phyloP scores from a whole-genome alignment of 2,113 vertebrate species.

The Phrynosoma platyrhinos region DNA sequence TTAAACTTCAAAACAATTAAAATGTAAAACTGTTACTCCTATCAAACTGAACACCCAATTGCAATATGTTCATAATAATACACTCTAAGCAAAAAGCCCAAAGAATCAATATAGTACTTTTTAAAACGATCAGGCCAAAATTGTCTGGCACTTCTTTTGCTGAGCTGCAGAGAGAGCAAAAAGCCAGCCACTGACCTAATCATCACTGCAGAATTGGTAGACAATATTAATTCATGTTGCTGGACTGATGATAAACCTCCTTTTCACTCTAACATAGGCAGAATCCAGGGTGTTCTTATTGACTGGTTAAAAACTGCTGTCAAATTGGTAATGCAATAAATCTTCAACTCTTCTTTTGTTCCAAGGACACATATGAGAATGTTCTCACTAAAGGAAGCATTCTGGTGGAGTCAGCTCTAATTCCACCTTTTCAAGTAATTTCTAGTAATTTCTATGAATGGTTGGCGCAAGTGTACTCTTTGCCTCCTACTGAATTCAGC shows the following conservation, averaged over 20 bases:
- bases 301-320: constrained; percentile 34
- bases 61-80: constrained; percentile 12
- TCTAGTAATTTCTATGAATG: neutral
- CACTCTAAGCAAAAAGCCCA: neutral
- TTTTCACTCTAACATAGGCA: neutral
- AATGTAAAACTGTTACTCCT: neutral
- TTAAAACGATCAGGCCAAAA: neutral
- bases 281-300: constrained; percentile 8
- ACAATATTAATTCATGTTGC: constrained; percentile 20
- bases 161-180: neutral
- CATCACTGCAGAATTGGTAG: constrained; percentile 17
- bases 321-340: constrained; percentile 23
- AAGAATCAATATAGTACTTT: constrained; percentile 27
- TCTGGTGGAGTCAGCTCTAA: neutral
- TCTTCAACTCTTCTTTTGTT: neutral
- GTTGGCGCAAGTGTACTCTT: neutral
- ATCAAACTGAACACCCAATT: neutral
- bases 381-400: neutral
- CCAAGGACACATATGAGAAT: constrained; percentile 22
- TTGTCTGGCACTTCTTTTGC: constrained; percentile 7
- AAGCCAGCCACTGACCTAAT: constrained; percentile 3
- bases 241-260: constrained; percentile 12
- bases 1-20: constrained; percentile 6
- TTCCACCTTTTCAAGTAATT: neutral
- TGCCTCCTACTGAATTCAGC: neutral